These are phyloP conservation scores for Drosophila navojoa DNA, from an alignment of 1,140 invertebrate species.

Conservation along the genomic window DNA sequence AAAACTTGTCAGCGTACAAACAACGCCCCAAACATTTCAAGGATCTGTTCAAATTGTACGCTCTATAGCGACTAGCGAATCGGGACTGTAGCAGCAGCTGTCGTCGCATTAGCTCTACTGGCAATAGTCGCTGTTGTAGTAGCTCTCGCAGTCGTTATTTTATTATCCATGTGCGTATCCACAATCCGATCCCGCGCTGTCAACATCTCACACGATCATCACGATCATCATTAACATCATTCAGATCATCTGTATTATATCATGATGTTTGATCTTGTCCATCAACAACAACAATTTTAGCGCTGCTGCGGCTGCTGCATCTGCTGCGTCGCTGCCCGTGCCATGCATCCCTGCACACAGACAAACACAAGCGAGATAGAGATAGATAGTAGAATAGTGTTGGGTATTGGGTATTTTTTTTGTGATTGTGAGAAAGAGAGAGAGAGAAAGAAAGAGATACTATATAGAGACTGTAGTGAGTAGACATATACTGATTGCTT, in stretches of 20 bases:
- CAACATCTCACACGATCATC: slow-evolving; percentile 29
- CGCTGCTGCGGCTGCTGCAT: slow-evolving; percentile 4
- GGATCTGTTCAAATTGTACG: slow-evolving; percentile 75
- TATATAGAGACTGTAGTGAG: slow-evolving; percentile 62
- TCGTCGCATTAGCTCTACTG: slow-evolving; percentile 36
- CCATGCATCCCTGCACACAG: slow-evolving; percentile 83
- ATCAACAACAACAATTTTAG: slow-evolving; percentile 52
- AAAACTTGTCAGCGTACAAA: slow-evolving; percentile 63
- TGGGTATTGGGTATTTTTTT: slow-evolving; percentile 45
- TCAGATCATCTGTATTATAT: slow-evolving; percentile 10
- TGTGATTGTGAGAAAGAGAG: slow-evolving; percentile 36
- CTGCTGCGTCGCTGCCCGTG: slow-evolving; percentile 54
- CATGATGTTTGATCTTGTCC: slow-evolving; percentile 15
- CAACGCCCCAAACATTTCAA: slow-evolving; percentile 65
- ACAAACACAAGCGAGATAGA: slow-evolving; percentile 84
- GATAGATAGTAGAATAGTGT: slow-evolving; percentile 82
- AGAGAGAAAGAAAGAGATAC: slow-evolving; percentile 42
- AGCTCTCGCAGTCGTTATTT: slow-evolving; percentile 11
- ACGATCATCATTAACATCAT: slow-evolving; percentile 13
- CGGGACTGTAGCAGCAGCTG: slow-evolving; percentile 59
- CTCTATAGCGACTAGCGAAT: slow-evolving; percentile 60
- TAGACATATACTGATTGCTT: slow-evolving; percentile 53
- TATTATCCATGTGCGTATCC: slow-evolving; percentile 5
- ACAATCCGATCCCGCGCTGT: slow-evolving; percentile 36
- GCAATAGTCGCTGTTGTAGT: slow-evolving; percentile 43